Evolutionary conservation across 2,797 vertebrate genomes (phyloP).

Genomic region (Sebastes wilsoni): DNA sequence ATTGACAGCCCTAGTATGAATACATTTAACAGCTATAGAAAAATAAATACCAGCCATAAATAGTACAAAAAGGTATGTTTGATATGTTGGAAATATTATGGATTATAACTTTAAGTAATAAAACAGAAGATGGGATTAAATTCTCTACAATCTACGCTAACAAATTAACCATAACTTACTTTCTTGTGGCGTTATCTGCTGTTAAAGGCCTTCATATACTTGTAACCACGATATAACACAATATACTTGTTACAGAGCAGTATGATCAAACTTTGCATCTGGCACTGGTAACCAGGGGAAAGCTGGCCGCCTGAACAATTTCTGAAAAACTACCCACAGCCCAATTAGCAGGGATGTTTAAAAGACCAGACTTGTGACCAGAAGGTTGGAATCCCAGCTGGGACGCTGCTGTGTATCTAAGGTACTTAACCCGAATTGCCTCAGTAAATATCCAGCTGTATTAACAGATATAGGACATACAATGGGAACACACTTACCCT

Average conservation of each 20-base stretch:
- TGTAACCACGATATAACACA: not conserved
- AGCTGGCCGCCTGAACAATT: conserved; percentile 57
- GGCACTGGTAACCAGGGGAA: conserved; percentile 54
- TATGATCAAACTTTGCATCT: conserved; percentile 48
- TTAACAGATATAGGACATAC: conserved; percentile 78
- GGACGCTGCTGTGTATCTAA: conserved; percentile 71
- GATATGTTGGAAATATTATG: not conserved
- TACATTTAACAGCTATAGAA: not conserved
- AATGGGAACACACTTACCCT: conserved; percentile 65
- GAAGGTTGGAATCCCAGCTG: conserved; percentile 84
- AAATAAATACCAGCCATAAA: not conserved
- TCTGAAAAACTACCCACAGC: conserved; percentile 75
- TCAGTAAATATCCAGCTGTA: conserved; percentile 86
- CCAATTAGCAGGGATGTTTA: conserved; percentile 85
- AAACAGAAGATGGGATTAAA: not conserved
- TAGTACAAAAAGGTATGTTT: not conserved
- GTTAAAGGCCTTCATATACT: not conserved
- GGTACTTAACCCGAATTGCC: conserved; percentile 87
- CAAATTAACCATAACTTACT: not conserved
- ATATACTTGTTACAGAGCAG: not conserved
- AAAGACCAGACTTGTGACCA: conserved; percentile 84
- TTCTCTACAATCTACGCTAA: not conserved
- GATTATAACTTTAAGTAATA: not conserved
- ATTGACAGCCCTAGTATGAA: no score
- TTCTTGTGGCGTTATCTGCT: not conserved